Conservation (phyloP, 2,888 invertebrate genomes). For the Lepidonotus clava region DNA sequence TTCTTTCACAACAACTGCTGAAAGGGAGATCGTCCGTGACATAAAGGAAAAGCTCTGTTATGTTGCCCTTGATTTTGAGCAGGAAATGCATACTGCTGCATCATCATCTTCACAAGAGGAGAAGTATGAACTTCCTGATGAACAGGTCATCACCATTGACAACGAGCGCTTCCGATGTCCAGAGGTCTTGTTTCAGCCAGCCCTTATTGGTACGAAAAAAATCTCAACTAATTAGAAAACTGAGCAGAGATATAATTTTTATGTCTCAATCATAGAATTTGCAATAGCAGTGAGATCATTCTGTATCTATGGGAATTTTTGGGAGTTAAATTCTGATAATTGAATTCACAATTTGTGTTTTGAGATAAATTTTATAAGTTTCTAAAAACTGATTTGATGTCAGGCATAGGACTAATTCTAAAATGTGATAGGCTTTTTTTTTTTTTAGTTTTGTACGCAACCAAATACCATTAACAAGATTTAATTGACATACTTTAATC, state of each 20-base stretch:
- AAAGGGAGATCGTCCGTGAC: constrained; percentile 84
- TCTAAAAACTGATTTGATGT: too few species aligned
- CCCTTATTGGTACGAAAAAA: constrained; percentile 71
- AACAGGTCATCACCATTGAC: constrained; percentile 78
- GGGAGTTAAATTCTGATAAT: not conserved
- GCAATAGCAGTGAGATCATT: too few species aligned
- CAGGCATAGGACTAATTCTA: too few species aligned
- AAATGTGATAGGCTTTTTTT: too few species aligned
- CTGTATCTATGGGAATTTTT: too few species aligned
- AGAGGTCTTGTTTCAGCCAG: constrained; percentile 76
- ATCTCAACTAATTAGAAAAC: constrained; percentile 47
- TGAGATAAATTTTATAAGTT: not conserved
- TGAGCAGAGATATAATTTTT: not conserved
- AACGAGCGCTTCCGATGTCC: constrained; percentile 78
- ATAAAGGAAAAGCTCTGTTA: constrained; percentile 90
- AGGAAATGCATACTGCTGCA: constrained; percentile 75
- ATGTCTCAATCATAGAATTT: not conserved
- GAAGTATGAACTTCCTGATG: constrained; percentile 78
- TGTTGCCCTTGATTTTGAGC: constrained; percentile 78
- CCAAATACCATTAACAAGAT: too few species aligned
- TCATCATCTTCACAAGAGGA: constrained; percentile 73
- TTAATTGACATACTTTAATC: too few species aligned
- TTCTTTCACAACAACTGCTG: constrained; percentile 82
- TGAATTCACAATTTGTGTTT: not conserved
- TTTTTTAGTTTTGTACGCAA: too few species aligned